These are phyloP conservation scores for Pygathrix nemaeus DNA, from an alignment of 2,113 vertebrate genomes.

Conservation along the genomic window DNA sequence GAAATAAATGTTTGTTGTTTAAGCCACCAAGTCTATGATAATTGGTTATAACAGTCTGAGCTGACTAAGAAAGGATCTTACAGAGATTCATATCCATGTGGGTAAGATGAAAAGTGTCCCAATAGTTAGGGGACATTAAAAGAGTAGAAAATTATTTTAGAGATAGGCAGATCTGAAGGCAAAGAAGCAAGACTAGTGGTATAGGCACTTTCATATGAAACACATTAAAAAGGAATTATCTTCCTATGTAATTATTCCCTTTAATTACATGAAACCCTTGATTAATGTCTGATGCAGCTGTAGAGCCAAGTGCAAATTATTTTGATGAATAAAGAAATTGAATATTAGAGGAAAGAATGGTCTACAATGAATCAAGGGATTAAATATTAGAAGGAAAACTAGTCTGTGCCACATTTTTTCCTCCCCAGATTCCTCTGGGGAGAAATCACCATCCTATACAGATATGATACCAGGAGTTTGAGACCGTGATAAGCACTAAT, in stretches of 20 bases:
- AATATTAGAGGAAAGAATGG: neutral
- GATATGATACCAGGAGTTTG: neutral
- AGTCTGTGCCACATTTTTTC: neutral
- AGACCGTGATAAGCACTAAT: neutral
- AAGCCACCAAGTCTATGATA: neutral
- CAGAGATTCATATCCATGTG: neutral
- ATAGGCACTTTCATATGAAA: neutral
- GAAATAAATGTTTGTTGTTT: neutral
- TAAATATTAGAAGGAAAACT: neutral
- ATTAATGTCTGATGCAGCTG: neutral
- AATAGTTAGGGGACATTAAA: neutral
- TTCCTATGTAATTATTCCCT: neutral
- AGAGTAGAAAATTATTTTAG: neutral
- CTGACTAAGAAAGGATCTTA: neutral
- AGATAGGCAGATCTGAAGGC: neutral
- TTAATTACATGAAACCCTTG: slow-evolving; percentile 38
- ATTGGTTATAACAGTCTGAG: neutral
- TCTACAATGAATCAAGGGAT: neutral
- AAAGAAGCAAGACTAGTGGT: neutral
- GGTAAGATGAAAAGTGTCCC: neutral
- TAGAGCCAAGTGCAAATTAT: slow-evolving; percentile 16
- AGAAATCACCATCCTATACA: neutral
- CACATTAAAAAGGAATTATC: slow-evolving; percentile 26
- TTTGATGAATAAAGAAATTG: slow-evolving; percentile 11
- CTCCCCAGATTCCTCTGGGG: neutral